Conservation (phyloP, 2,888 invertebrate species). For the Erpobdella octoculata region DNA sequence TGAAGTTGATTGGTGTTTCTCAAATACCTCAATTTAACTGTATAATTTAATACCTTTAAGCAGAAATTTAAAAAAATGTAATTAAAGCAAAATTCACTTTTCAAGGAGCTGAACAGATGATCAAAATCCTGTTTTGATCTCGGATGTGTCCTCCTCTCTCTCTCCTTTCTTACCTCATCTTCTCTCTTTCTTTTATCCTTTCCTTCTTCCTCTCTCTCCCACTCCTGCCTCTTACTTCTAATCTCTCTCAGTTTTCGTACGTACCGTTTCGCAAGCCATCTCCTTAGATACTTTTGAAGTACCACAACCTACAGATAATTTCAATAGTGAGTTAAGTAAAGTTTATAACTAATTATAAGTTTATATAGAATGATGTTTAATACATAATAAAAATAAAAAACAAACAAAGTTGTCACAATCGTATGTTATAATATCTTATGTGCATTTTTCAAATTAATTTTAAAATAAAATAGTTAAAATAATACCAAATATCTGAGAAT, state of each 20-base stretch:
- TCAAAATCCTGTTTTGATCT: conserved; percentile 52
- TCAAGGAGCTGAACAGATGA: conserved; percentile 50
- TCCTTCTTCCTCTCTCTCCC: conserved; percentile 48
- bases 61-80: background rate
- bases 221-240: conserved; percentile 46
- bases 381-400: too few relatives aligned
- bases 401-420: too few relatives aligned
- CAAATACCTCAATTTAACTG: background rate
- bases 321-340: too few relatives aligned
- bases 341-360: too few relatives aligned
- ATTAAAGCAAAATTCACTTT: conserved; percentile 41
- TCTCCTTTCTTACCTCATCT: conserved; percentile 48
- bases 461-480: too few relatives aligned
- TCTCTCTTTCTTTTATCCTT: conserved; percentile 50
- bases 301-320: conserved; percentile 49
- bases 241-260: conserved; percentile 48
- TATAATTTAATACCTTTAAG: too few relatives aligned
- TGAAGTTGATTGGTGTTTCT: too few relatives aligned
- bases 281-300: conserved; percentile 51
- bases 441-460: too few relatives aligned
- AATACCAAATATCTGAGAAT: too few relatives aligned
- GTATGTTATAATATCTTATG: too few relatives aligned
- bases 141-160: conserved; percentile 51
- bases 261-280: conserved; percentile 51
- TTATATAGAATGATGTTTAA: too few relatives aligned